Percentiles rank a stretch among this genome's conserved stretches.
These are phyloP conservation scores for Resseliella maxima DNA, from an alignment of 2,888 invertebrate genomes.

Conservation along the genomic window DNA sequence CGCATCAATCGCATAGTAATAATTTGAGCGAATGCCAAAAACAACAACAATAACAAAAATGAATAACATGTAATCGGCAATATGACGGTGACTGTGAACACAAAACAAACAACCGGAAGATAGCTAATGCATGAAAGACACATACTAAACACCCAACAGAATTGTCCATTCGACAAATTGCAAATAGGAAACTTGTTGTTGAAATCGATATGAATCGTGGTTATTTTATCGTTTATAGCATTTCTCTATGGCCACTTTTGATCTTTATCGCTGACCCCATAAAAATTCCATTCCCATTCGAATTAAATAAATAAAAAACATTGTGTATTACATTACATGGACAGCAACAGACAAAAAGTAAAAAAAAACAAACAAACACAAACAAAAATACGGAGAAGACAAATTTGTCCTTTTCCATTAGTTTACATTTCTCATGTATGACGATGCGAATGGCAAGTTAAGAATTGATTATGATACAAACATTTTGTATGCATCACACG, in stretches of 20 bases:
- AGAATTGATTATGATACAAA: conserved; percentile 49
- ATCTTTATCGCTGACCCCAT: conserved; percentile 54
- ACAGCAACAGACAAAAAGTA: conserved; percentile 9
- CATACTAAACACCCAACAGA: conserved; percentile 26
- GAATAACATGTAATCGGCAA: conserved; percentile 43
- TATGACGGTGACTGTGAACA: background rate
- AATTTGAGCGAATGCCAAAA: conserved; percentile 54
- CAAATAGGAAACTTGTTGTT: conserved; percentile 54
- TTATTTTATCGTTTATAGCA: conserved; percentile 52
- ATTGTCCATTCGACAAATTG: conserved; percentile 49
- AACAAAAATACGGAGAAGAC: background rate
- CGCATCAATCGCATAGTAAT: conserved; percentile 50
- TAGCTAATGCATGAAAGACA: background rate
- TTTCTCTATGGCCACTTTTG: conserved; percentile 55
- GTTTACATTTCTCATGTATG: conserved; percentile 1
- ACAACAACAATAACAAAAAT: no score
- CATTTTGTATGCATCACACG: conserved; percentile 48
- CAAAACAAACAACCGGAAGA: background rate
- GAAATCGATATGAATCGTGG: conserved; percentile 54
- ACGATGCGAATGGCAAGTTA: conserved; percentile 21
- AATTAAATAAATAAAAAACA: conserved; percentile 46
- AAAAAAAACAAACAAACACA: background rate
- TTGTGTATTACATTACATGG: conserved; percentile 39
- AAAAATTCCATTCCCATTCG: conserved; percentile 54
- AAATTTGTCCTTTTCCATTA: conserved; percentile 25